phyloP scores from a whole-genome alignment of 2,888 invertebrate species.

The Xylophagus ater region DNA sequence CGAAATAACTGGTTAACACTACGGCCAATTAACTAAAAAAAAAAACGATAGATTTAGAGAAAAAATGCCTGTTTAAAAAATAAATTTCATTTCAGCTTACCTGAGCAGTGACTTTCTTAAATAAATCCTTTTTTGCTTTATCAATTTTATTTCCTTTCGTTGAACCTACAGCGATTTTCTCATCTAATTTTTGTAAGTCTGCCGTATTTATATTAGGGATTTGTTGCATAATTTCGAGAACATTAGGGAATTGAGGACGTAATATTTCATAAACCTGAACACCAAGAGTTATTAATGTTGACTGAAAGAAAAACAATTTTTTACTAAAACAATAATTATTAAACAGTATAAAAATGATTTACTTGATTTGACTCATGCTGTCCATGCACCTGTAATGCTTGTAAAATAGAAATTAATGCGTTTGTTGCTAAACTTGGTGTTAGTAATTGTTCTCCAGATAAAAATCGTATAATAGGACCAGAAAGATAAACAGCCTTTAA shows the following conservation, averaged over 20 bases:
- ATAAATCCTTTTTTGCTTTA: constrained; percentile 81
- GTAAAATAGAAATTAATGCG: constrained; percentile 65
- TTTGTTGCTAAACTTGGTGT: constrained; percentile 57
- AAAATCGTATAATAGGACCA: constrained; percentile 56
- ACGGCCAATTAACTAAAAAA: constrained; percentile 61
- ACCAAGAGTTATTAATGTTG: constrained; percentile 61
- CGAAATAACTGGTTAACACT: constrained; percentile 81
- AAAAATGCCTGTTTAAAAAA: too few species aligned
- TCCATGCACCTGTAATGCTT: constrained; percentile 74
- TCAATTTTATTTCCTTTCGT: constrained; percentile 70
- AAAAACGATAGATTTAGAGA: too few species aligned
- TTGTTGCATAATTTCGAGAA: constrained; percentile 55
- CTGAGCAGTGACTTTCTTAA: constrained; percentile 76
- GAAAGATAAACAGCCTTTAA: constrained; percentile 66
- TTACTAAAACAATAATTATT: background rate
- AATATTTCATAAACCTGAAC: constrained; percentile 77
- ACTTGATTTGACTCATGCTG: constrained; percentile 85
- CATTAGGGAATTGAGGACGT: constrained; percentile 61
- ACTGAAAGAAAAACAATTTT: too few species aligned
- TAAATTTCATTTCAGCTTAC: too few species aligned
- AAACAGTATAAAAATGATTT: background rate
- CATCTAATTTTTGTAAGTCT: constrained; percentile 75
- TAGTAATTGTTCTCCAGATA: constrained; percentile 51
- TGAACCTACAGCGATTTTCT: constrained; percentile 57
- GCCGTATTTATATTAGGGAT: constrained; percentile 73